phyloP scores from a whole-genome alignment of 2,113 vertebrate genomes.

The Eudorcas thomsonii region DNA sequence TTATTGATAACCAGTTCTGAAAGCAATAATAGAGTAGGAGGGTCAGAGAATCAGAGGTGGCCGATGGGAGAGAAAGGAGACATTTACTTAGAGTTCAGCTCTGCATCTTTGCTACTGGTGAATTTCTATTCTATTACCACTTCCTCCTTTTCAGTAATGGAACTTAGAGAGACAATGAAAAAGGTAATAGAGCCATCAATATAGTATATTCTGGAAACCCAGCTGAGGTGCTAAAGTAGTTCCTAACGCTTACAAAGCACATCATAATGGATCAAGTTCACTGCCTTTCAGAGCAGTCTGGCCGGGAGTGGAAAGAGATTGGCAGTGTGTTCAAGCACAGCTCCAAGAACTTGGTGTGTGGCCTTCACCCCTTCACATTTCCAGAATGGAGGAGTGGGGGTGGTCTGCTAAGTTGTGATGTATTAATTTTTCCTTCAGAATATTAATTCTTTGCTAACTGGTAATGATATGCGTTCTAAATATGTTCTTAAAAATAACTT shows the following conservation, averaged over 20 bases:
- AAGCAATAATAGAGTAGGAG: neutral
- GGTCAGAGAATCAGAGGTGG: neutral
- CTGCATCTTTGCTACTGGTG: neutral
- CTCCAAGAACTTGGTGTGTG: neutral
- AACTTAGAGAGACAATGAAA: neutral
- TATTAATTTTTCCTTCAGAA: neutral
- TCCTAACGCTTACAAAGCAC: neutral
- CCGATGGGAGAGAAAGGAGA: neutral
- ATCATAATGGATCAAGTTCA: neutral
- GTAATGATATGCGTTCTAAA: neutral
- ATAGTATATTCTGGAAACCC: neutral
- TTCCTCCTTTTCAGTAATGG: constrained; percentile 30
- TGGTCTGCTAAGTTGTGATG: neutral
- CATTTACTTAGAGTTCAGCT: neutral
- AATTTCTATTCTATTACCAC: neutral
- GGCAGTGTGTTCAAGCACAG: neutral
- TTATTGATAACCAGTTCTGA: neutral
- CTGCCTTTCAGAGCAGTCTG: neutral
- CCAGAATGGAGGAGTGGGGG: neutral
- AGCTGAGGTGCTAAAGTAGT: neutral
- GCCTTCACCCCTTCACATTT: neutral
- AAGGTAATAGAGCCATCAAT: constrained; percentile 25
- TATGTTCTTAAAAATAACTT: neutral
- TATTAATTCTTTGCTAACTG: neutral
- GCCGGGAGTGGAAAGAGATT: neutral